Percentiles rank a stretch among this genome's conserved stretches.
Evolutionary conservation across 2,113 vertebrate genomes (phyloP).

Genomic region (Danionella cerebrum): DNA sequence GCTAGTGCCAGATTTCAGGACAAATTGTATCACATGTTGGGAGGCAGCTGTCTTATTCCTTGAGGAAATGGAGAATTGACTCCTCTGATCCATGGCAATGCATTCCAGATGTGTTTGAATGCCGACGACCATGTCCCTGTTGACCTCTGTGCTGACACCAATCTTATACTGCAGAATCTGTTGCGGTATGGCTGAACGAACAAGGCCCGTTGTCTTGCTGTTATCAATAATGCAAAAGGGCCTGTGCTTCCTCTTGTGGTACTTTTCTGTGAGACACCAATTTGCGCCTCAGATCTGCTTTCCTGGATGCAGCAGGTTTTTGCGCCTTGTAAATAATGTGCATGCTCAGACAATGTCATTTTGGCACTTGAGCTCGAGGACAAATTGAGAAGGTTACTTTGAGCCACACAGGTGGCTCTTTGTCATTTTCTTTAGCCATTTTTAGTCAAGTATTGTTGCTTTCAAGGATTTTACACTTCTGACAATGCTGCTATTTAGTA

Average conservation of each 20-base stretch:
- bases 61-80: conserved; percentile 3
- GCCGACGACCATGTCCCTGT: not conserved
- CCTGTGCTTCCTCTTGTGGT: not conserved
- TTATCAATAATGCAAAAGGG: conserved; percentile 19
- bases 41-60: not conserved
- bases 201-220: not conserved
- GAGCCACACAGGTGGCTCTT: not conserved
- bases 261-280: not conserved
- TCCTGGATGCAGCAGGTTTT: not conserved
- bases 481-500: not conserved
- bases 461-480: not conserved
- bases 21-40: not conserved
- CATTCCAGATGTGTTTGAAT: conserved; percentile 14
- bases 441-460: not conserved
- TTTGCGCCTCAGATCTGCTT: conserved; percentile 9
- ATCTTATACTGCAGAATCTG: not conserved
- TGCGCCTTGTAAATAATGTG: not conserved
- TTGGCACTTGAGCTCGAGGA: not conserved
- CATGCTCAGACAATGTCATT: not conserved
- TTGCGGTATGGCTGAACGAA: not conserved
- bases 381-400: not conserved
- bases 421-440: not conserved
- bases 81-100: conserved; percentile 2
- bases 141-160: conserved; percentile 6
- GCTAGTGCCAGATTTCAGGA: too few species aligned